phyloP scores from a whole-genome alignment of 1,140 invertebrate species.

The Leptinotarsa undecemlineata region DNA sequence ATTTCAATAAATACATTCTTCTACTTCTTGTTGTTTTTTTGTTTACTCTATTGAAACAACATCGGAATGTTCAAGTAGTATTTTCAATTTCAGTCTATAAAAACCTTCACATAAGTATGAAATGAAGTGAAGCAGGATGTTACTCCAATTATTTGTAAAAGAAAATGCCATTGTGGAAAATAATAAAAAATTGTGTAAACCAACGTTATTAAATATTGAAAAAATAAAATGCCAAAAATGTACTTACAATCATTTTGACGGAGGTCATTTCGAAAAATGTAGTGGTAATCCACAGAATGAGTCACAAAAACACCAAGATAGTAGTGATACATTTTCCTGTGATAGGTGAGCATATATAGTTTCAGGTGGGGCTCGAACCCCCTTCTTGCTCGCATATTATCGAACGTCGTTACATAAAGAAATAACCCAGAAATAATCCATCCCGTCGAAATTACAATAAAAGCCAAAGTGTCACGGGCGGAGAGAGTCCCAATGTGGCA shows the following conservation, averaged over 20 bases:
- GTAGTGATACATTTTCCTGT: slow-evolving; percentile 32
- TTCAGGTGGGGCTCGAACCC: slow-evolving; percentile 1
- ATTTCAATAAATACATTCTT: no score
- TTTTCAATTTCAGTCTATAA: no score
- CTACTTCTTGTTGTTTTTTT: no score
- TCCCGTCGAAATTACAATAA: slow-evolving; percentile 30
- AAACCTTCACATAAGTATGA: no score
- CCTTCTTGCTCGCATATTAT: slow-evolving; percentile 28
- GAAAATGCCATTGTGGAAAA: no score
- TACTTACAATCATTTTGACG: slow-evolving; percentile 46
- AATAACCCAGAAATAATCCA: slow-evolving; percentile 28
- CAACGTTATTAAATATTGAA: background rate
- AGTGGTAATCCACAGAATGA: slow-evolving; percentile 31
- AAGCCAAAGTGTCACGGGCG: slow-evolving; percentile 18
- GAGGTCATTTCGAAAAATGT: slow-evolving; percentile 36
- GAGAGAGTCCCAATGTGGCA: slow-evolving; percentile 37
- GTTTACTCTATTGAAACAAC: background rate
- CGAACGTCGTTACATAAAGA: slow-evolving; percentile 36
- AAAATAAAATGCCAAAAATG: background rate
- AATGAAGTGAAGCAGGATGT: no score
- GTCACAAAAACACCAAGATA: slow-evolving; percentile 36
- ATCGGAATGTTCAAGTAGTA: no score
- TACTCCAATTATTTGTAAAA: no score
- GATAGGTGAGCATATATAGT: slow-evolving; percentile 19
- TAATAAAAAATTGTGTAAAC: no score